phyloP scores from a whole-genome alignment of 2,113 vertebrate species.

The Pangasianodon hypophthalmus region DNA sequence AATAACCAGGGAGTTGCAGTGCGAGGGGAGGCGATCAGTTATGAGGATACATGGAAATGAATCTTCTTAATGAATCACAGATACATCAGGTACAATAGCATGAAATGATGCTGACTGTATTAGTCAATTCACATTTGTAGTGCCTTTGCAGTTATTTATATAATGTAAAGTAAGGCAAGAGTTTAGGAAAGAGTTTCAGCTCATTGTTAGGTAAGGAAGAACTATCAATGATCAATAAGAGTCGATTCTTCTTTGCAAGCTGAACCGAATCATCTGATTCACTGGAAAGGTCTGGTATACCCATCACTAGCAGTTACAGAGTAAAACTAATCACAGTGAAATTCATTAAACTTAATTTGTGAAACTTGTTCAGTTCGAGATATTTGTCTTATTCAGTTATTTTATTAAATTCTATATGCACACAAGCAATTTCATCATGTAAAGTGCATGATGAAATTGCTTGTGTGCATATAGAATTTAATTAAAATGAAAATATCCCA shows the following conservation, averaged over 20 bases:
- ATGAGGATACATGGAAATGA: background rate
- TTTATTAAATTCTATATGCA: background rate
- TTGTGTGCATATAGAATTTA: no score
- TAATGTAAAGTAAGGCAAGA: background rate
- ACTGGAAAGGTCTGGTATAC: background rate
- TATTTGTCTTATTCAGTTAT: background rate
- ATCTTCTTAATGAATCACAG: background rate
- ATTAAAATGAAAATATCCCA: no score
- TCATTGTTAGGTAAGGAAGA: background rate
- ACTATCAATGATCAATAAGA: background rate
- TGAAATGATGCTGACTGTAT: background rate
- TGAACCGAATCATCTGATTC: background rate
- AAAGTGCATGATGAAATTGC: no score
- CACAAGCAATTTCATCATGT: background rate
- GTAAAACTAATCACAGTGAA: background rate
- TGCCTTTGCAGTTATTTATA: background rate
- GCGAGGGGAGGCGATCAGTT: background rate
- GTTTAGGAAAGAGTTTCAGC: background rate
- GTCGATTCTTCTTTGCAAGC: background rate
- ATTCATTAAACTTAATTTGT: background rate
- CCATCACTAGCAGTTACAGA: conserved; percentile 53
- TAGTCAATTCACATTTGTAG: background rate
- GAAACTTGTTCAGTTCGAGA: background rate
- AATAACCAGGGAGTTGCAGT: background rate
- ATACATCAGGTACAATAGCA: background rate